Evolutionary conservation across 2,113 vertebrate species (phyloP).

Genomic region (Vidua macroura): DNA sequence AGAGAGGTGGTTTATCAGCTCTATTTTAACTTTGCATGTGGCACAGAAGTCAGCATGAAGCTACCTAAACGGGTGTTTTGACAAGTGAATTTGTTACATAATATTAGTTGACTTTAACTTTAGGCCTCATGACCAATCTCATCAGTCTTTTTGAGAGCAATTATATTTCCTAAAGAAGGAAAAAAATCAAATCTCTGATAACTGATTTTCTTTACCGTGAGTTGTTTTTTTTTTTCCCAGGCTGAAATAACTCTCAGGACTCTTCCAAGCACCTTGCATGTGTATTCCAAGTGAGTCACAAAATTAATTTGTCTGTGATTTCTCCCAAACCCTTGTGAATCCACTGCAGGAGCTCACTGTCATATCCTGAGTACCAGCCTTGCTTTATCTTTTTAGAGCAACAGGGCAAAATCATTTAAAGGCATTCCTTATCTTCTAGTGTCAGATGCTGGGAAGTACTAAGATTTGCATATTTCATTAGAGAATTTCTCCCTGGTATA

Average conservation of each 20-base stretch:
- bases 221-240: not conserved
- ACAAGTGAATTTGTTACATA: not conserved
- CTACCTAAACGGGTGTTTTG: not conserved
- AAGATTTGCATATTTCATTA: not conserved
- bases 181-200: not conserved
- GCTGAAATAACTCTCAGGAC: not conserved
- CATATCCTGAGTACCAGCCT: not conserved
- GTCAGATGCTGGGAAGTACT: not conserved
- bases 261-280: not conserved
- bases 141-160: not conserved
- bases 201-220: not conserved
- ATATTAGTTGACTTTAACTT: not conserved
- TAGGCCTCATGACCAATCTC: not conserved
- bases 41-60: not conserved
- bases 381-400: not conserved
- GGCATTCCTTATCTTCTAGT: not conserved
- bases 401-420: not conserved
- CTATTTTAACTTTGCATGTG: not conserved
- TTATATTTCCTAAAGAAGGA: not conserved
- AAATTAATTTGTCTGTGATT: not conserved
- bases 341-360: not conserved
- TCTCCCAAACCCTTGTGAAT: not conserved
- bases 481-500: not conserved
- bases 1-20: not conserved
- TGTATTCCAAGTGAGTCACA: not conserved